These are phyloP conservation scores for Lycodopsis pacificus DNA, from an alignment of 2,797 vertebrate species.

Conservation along the genomic window DNA sequence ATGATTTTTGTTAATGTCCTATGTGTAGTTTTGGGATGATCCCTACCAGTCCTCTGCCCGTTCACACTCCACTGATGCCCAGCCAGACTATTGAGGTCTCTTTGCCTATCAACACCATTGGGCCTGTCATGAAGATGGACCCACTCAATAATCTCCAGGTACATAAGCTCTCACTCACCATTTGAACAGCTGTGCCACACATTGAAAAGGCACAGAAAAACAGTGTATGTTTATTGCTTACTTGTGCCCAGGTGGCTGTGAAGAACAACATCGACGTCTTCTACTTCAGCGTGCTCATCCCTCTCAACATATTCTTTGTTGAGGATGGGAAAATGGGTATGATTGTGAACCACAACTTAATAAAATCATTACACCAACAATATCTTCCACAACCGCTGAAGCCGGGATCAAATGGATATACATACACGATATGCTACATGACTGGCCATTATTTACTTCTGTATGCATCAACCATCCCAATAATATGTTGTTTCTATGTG, in stretches of 20 bases:
- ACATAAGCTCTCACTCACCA: conserved; percentile 6
- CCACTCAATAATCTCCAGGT: conserved; percentile 99
- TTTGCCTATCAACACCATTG: conserved; percentile 95
- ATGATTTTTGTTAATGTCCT: background rate
- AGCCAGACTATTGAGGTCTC: conserved; percentile 97
- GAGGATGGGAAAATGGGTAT: conserved; percentile 99
- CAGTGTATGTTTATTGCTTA: background rate
- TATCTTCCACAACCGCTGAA: background rate
- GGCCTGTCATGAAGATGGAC: conserved; percentile 99
- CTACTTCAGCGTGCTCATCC: conserved; percentile 99
- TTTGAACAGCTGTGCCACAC: background rate
- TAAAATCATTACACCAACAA: background rate
- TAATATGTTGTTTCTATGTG: background rate
- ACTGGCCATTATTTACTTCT: background rate
- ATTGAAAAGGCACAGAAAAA: background rate
- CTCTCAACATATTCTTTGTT: conserved; percentile 96
- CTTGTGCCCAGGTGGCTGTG: conserved; percentile 91
- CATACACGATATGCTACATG: background rate
- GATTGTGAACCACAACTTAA: background rate
- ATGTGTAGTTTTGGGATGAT: conserved; percentile 92
- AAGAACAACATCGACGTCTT: conserved; percentile 99
- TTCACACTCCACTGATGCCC: conserved; percentile 98
- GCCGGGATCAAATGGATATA: background rate
- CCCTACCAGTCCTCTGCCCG: conserved; percentile 92
- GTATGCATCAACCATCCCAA: background rate